Base-by-base conservation (phyloP, 2,113 vertebrate genomes). In the Eulemur rufifrons region DNA sequence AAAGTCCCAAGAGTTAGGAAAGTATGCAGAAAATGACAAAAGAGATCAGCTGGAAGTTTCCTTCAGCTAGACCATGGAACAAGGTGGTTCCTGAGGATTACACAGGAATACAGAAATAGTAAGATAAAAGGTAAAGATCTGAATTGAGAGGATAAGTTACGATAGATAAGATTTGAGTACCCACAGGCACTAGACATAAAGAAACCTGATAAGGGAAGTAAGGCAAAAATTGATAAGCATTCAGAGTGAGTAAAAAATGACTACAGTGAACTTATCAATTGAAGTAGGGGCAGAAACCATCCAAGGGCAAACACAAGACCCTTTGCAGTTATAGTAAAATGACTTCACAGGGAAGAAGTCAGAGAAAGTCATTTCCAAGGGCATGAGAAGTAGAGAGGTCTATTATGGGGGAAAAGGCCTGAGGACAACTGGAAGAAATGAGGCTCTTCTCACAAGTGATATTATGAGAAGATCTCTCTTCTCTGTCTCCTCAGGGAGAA, bases 11-110 rank as follows among this genome's bases (percentile, higher is more conserved):
- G 95, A 96, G 68, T 95, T 80, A 94, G 73, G 29, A 81, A 96
- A 93, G 61, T 92, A 96, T 94, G 76, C 39, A 91, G 71, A 83
- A 78, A 95, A 88, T 68, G 73, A 94, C 52, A 96, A 61, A 90
- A 94, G 29, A 59, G 37, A 73, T 97, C 47, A 88, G 42, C 32
- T 54, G 7, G 82, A n/a, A 86, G 37, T 61, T 69, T 97, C 85
- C 52, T 87, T 91, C 77, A 92, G 64, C 15, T 64, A 61, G 47
- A 78, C n/a, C n/a, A 89, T 1, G 56, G 59, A 84, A 47, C 50
- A 73, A 87, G 13, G 32, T 59, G 18, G 37, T 86, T 91, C 20
- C 34, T 50, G n/a, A 42, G 23, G 25, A 90, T 90, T 50, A 85
- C 29, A 95, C 25, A 84, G 54, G 12, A 80, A 89, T 17, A 89